Conservation (phyloP, 1,140 invertebrate genomes). For the Rhopalosiphum maidis region DNA sequence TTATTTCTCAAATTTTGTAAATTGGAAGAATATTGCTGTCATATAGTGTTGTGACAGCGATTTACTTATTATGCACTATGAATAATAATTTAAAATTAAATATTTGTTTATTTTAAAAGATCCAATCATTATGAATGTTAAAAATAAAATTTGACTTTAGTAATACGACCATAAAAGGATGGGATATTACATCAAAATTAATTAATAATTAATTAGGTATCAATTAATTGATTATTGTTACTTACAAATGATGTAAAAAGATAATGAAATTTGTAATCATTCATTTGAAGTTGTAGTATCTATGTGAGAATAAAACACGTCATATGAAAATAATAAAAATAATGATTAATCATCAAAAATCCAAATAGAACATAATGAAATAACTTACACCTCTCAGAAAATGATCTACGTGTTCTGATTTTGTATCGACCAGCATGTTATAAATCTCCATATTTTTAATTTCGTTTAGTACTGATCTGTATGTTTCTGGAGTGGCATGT, state of each 20-base stretch:
- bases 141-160: neutral
- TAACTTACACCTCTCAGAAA: conserved; percentile 69
- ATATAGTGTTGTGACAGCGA: no score
- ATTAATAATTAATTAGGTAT: neutral
- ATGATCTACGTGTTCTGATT: conserved; percentile 68
- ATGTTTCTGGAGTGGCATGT: conserved; percentile 68
- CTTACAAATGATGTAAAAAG: conserved; percentile 75
- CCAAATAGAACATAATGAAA: neutral
- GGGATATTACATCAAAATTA: neutral
- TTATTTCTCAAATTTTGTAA: neutral
- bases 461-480: conserved; percentile 68
- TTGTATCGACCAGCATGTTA: conserved; percentile 71
- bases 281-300: conserved; percentile 73
- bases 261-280: conserved; percentile 75
- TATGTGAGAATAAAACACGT: conserved; percentile 61
- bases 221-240: conserved; percentile 60
- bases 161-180: neutral
- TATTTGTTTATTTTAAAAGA: no score
- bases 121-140: no score
- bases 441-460: conserved; percentile 70
- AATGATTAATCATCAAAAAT: neutral
- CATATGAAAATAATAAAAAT: neutral
- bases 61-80: no score
- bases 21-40: no score
- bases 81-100: no score